These are phyloP conservation scores for Guaruba guarouba DNA, from an alignment of 2,113 vertebrate species.

Conservation along the genomic window DNA sequence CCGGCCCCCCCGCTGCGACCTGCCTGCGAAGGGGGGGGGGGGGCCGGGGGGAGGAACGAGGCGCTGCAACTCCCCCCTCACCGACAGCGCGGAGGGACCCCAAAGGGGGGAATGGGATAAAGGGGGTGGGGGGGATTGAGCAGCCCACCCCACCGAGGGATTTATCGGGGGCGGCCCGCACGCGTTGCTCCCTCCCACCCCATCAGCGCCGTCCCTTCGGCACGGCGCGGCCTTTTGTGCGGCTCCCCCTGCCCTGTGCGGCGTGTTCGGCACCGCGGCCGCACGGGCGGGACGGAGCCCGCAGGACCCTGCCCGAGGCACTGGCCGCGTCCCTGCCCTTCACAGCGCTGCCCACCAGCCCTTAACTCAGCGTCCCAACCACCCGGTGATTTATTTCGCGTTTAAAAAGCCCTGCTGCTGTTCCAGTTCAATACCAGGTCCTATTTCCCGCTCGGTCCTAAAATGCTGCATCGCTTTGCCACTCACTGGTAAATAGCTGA, in stretches of 20 bases:
- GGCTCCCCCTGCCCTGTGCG: background rate
- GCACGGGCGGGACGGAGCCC: background rate
- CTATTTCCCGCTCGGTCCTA: slow-evolving; percentile 56
- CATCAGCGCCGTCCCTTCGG: background rate
- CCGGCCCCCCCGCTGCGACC: background rate
- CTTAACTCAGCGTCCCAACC: background rate
- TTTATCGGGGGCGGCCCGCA: slow-evolving; percentile 20
- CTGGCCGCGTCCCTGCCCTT: background rate
- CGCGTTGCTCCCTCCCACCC: background rate
- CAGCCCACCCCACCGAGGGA: background rate
- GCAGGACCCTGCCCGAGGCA: background rate
- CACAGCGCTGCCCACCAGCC: background rate
- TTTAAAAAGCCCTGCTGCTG: slow-evolving; percentile 4
- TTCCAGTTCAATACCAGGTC: slow-evolving; percentile 60
- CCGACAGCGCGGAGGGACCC: background rate
- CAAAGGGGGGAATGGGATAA: background rate
- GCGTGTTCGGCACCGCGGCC: background rate
- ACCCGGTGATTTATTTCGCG: slow-evolving; percentile 20
- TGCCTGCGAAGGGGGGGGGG: too few species aligned
- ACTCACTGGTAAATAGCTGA: slow-evolving; percentile 39
- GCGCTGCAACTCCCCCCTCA: background rate
- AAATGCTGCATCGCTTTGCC: slow-evolving; percentile 47
- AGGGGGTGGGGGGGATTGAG: background rate
- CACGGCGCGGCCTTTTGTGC: background rate
- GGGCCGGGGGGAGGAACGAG: background rate